Base-by-base conservation (phyloP, 2,113 vertebrate species). In the Rallus limicola region DNA sequence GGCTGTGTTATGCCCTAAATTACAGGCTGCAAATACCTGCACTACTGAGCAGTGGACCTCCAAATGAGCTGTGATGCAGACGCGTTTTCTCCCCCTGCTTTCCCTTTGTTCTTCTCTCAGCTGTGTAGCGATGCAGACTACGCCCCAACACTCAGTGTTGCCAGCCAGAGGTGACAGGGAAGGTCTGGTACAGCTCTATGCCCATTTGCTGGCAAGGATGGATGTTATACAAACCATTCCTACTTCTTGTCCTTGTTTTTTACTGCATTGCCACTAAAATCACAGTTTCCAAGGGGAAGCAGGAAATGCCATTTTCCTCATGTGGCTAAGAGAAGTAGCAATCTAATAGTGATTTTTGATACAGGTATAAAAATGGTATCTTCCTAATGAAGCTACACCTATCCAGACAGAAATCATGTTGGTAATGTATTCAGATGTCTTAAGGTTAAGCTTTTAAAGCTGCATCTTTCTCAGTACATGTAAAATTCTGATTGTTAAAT, bases 61-160 rank as follows among this genome's bases (percentile, higher is more conserved):
- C 71, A 42, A 21, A 87, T 26, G 62, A 95, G 86, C 72, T 92
- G 20, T 75, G 83, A 55, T 71, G 69, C 86, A 76, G 64, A 71
- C 3, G 5, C 53, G 8, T 80, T 89, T 86, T 86, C 34, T 64
- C 33, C 34, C 31, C 16, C 33, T 55, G 5, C 0, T 1, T 78
- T 62, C 44, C 53, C 62, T 96, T 91, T 94, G 72, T 89, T 93
- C 79, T 86, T 74, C 67, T 74, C n/a, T 60, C 34, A n/a, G 53
- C 9, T 29, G 29, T 58, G 42, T 52, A 94, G 88, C 60, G 84
- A 71, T 81, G 69, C 76, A 58, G 68, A 29, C 72, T 88, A 7
- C 4, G 1, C 79, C 90, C 60, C 68, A 78, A 36, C 42, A 53
- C 10, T 34, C 68, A 34, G 38, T 44, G 34, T 52, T 77, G 36